phyloP scores from a whole-genome alignment of 2,113 vertebrate species.

The Elaphurus davidianus region DNA sequence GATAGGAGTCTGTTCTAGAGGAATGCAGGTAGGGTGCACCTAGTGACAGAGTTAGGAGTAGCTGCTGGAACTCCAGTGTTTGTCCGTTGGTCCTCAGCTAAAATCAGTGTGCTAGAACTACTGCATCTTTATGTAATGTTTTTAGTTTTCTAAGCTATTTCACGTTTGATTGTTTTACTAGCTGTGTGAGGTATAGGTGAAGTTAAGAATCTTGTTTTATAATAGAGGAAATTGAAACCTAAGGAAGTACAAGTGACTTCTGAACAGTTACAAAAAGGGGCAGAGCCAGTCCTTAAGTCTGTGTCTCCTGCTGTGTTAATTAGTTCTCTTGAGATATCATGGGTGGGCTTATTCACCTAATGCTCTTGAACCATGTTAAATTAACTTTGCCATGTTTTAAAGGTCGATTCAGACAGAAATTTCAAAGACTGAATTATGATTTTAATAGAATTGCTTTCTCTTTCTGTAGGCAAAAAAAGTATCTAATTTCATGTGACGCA shows the following conservation, averaged over 20 bases:
- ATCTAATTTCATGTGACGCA: conserved; percentile 62
- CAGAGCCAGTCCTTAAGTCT: neutral
- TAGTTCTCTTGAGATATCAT: neutral
- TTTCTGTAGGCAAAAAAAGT: conserved; percentile 57
- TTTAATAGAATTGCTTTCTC: conserved; percentile 45
- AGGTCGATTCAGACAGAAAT: neutral
- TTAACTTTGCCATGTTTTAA: neutral
- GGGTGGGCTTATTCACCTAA: neutral
- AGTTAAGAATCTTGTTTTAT: neutral
- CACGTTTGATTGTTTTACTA: neutral
- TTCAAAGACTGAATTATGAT: conserved; percentile 37
- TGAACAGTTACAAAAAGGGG: neutral
- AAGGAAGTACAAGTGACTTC: neutral
- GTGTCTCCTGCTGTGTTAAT: neutral
- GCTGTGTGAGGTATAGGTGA: neutral
- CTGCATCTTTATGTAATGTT: neutral
- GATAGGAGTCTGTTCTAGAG: neutral
- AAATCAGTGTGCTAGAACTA: neutral
- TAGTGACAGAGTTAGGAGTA: neutral
- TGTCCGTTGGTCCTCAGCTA: neutral
- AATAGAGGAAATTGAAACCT: neutral
- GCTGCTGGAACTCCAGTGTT: neutral
- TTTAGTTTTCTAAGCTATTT: neutral
- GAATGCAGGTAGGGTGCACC: neutral
- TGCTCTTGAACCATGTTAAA: neutral